Evolutionary conservation across 2,797 vertebrate genomes (phyloP), one percentile per base, ranked within the genome.

Genomic region (Lithobates sylvaticus): DNA sequence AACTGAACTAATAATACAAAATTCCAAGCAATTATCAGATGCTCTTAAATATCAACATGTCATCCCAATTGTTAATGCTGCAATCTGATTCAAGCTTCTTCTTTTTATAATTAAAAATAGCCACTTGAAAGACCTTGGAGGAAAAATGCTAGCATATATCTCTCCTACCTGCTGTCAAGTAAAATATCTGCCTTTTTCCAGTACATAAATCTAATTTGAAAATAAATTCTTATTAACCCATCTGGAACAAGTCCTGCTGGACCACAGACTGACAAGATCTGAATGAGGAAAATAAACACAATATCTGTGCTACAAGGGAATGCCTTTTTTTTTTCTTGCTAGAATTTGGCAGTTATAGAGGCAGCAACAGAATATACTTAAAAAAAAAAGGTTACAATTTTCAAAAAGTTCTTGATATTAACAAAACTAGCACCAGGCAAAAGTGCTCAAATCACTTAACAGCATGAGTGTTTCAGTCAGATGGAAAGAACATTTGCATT

Each of bases 401-500:
- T 91, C 65, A 91, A 90, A 90, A 91, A 89, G 88, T 89, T 91
- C 69, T 88, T 91, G 90, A 88, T 89, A 92, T 84, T 88, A 90
- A 89, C 84, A 89, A 90, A 88, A 88, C 91, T 86, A 88, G 87
- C 88, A 91, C 82, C 67, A 91, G 82, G 88, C 78, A 91, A 91
- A 93, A 67, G 92, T 71, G 2, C 86, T 91, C 88, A 91, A 92
- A 92, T 91, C 91, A 89, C 89, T 90, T 90, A 92, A 86, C 90
- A 92, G 92, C 89, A 89, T 77, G 91, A 86, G 86, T 90, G 84
- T 87, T 89, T 90, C 89, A 88, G 87, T 91, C 88, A 89, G 83
- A 89, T 88, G 91, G 90, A 93, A 93, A 93, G 88, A 39, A 85
- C 84, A 90, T 93, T 92, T 89, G 42, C 89, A 85, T 91, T 93